Conservation (phyloP, 2,113 vertebrate species). For the Pandion haliaetus region DNA sequence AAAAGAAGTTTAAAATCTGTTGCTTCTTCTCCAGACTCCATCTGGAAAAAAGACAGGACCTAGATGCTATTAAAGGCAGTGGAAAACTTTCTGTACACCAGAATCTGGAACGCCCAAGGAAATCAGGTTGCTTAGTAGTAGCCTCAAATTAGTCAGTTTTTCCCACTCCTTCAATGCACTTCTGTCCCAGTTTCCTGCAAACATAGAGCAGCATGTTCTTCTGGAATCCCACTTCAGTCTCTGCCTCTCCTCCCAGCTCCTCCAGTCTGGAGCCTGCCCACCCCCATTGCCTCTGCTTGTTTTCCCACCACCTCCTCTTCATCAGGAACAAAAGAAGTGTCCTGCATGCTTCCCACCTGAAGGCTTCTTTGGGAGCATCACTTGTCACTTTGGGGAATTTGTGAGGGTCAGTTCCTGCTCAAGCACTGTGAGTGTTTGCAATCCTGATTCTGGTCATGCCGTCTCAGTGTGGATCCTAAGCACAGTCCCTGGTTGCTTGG, state of each 20-base stretch:
- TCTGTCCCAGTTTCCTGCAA: background rate
- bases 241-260: background rate
- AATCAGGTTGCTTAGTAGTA: background rate
- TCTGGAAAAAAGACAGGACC: background rate
- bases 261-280: background rate
- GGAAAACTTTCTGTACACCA: background rate
- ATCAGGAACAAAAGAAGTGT: background rate
- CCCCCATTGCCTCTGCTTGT: background rate
- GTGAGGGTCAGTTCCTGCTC: background rate
- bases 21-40: background rate
- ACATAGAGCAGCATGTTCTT: background rate
- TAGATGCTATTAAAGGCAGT: background rate
- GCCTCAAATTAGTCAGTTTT: background rate
- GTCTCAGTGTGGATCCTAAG: background rate
- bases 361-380: background rate
- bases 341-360: background rate
- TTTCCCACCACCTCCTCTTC: background rate
- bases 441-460: background rate
- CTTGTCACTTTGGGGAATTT: background rate
- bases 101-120: background rate
- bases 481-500: too few relatives aligned
- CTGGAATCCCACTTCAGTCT: background rate
- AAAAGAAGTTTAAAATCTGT: background rate
- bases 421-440: background rate
- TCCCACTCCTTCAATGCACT: background rate